These are phyloP conservation scores for Agrochola circellaris DNA, from an alignment of 2,888 invertebrate species.

Conservation along the genomic window DNA sequence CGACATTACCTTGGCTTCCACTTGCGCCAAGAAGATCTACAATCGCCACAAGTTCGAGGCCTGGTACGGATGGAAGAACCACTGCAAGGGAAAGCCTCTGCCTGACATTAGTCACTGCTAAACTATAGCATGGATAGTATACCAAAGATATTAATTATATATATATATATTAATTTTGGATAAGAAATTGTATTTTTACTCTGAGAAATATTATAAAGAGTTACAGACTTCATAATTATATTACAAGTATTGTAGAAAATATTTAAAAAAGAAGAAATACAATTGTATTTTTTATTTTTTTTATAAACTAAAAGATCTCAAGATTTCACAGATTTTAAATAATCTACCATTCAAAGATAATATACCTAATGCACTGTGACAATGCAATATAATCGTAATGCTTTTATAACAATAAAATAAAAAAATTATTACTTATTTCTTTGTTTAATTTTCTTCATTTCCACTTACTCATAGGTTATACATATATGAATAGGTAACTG, in stretches of 20 bases:
- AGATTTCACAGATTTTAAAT: not conserved
- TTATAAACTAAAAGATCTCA: no score
- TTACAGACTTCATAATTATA: not conserved
- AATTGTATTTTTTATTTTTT: no score
- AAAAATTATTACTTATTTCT: not conserved
- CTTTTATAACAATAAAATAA: conserved; percentile 37
- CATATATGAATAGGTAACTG: not conserved
- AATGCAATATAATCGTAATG: not conserved
- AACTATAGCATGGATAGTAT: not conserved
- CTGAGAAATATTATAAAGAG: not conserved
- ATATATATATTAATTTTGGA: not conserved
- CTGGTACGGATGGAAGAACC: conserved; percentile 82
- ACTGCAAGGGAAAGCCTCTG: conserved; percentile 73
- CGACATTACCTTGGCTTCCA: conserved; percentile 81
- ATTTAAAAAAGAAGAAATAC: no score
- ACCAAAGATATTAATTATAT: conserved; percentile 31
- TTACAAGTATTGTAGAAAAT: not conserved
- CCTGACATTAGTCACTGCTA: conserved; percentile 79
- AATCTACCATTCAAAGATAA: not conserved
- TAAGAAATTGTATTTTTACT: not conserved
- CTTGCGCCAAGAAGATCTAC: conserved; percentile 83
- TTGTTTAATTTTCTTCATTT: conserved; percentile 24
- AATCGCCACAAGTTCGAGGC: conserved; percentile 78
- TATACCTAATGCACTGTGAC: not conserved
- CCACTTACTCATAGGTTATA: not conserved